Conservation (phyloP, 2,888 invertebrate genomes). For the Cosmia pyralina region DNA sequence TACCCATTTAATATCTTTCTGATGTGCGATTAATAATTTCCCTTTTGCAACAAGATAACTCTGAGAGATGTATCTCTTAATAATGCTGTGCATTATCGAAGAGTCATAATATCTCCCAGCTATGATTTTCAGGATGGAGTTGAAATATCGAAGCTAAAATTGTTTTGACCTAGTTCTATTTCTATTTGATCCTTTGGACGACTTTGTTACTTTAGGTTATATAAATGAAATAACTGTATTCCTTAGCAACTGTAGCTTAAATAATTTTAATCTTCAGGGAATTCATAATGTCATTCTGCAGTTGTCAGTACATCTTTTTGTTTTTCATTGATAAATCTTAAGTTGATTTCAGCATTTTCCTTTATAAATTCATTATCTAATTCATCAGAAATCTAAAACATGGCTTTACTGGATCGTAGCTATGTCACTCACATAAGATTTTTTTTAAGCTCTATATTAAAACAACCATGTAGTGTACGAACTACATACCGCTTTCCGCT, state of each 20-base stretch:
- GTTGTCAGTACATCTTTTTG: not conserved
- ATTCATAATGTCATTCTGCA: not conserved
- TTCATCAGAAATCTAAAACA: not conserved
- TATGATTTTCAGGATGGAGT: too few species aligned
- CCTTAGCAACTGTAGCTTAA: not conserved
- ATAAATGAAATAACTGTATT: not conserved
- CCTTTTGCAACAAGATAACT: too few species aligned
- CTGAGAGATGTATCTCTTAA: too few species aligned
- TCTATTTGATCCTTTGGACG: conserved; percentile 21
- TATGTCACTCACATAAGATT: conserved; percentile 14
- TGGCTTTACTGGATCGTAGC: conserved; percentile 4
- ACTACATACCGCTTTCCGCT: conserved; percentile 30
- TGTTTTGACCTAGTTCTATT: conserved; percentile 43
- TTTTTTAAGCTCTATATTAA: not conserved
- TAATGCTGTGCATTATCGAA: too few species aligned
- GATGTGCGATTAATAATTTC: too few species aligned
- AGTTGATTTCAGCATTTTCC: not conserved
- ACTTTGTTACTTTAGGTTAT: conserved; percentile 7
- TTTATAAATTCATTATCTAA: conserved; percentile 2
- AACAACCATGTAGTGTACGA: conserved; percentile 24
- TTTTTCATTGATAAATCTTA: not conserved
- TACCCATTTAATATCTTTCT: too few species aligned
- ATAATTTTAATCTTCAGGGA: not conserved
- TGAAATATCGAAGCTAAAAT: conserved; percentile 37
- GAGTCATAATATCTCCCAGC: too few species aligned